Evolutionary conservation across 2,888 invertebrate genomes (phyloP), one percentile per base, ranked within the genome.

Genomic region (Schrankia costaestrigalis): DNA sequence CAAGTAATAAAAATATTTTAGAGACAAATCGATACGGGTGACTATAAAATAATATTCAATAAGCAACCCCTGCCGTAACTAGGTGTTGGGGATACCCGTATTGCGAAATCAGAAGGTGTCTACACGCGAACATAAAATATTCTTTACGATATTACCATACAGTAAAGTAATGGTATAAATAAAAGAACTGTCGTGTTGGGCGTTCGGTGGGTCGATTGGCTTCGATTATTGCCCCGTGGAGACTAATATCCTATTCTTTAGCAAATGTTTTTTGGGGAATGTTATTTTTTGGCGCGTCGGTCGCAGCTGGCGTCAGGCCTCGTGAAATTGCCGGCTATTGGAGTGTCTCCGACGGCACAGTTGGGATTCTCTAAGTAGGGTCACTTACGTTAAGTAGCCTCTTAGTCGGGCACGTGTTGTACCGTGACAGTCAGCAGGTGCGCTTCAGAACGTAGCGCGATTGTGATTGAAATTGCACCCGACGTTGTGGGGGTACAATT

Each of bases 201-300:
- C 73, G 70, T 71, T 74, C 72, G 74, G 78, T 73, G 75, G 70
- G 74, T 71, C 87, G 75, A 89, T 88, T 86, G 87, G 80, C 78
- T 82, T 86, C 83, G 86, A 88, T 86, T 82, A 89, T 84, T 62
- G 85, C 72, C 59, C 89, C 88, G 63, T 70, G 73, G 89, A 87
- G 89, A 88, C 80, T 85, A 86, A 88, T 89, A 89, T 82, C 77
- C 82, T 68, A 80, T 82, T 82, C 82, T 81, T 83, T 81, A 63
- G 72, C 70, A 76, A 83, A 82, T 82, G 84, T 81, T 81, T 83
- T 76, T 81, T 73, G 72, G 79, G 74, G 73, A 73, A 78, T 79
- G 80, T 82, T 79, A 83, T 85, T 84, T 86, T 86, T 83, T 77
- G 75, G 76, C 71, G 74, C 79, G 80, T 80, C 78, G 80, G 83